Evolutionary conservation across 2,113 vertebrate species (phyloP).

Genomic region (Porphyrio hochstetteri): DNA sequence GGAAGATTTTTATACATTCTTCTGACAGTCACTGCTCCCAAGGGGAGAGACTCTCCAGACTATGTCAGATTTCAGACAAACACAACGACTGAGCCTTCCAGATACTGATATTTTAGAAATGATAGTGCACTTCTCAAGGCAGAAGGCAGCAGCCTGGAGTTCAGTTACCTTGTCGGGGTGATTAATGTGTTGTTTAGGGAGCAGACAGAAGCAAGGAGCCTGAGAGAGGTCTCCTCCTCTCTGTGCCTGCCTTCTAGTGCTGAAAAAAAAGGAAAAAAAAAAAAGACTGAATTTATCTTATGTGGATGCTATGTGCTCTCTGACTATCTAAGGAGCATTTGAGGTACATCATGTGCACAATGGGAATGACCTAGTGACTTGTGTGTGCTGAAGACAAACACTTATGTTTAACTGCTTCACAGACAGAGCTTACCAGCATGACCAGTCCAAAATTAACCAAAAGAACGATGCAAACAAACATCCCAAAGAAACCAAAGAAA

Average conservation of each 20-base stretch:
- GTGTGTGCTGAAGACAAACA: neutral
- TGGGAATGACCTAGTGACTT: neutral
- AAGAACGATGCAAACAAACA: neutral
- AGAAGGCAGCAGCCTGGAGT: slow-evolving; percentile 38
- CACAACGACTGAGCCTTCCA: neutral
- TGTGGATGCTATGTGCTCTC: neutral
- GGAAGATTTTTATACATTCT: neutral
- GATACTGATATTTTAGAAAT: neutral
- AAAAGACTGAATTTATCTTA: neutral
- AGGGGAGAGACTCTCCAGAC: neutral
- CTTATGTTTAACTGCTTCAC: neutral
- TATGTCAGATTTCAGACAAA: slow-evolving; percentile 5
- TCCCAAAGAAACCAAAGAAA: neutral
- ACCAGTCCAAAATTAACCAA: neutral
- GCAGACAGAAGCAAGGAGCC: slow-evolving; percentile 35
- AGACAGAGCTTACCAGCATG: neutral
- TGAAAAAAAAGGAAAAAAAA: neutral
- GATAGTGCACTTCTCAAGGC: neutral
- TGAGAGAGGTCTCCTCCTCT: slow-evolving; percentile 38
- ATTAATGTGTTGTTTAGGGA: slow-evolving; percentile 44
- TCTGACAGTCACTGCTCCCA: neutral
- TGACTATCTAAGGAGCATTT: neutral
- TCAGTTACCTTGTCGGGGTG: slow-evolving; percentile 14
- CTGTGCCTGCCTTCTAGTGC: neutral
- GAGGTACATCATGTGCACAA: accelerated